A percentile compares a stretch with the other conserved stretches of the same genome.
These are phyloP conservation scores for Onychorhynchus coronatus DNA, from an alignment of 2,113 vertebrate genomes.

Conservation along the genomic window DNA sequence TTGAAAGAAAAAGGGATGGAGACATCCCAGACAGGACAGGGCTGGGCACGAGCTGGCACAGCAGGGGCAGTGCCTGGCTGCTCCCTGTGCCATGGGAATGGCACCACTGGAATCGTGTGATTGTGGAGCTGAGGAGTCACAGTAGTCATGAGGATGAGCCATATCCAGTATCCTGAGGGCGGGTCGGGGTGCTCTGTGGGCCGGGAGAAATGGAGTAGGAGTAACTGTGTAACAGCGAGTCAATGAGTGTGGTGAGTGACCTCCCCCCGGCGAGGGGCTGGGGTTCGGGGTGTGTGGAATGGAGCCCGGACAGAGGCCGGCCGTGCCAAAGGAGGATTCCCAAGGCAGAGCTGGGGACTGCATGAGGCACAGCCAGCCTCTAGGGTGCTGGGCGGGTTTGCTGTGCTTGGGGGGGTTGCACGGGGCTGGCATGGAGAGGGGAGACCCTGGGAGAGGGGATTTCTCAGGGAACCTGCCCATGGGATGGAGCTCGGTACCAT, in stretches of 20 bases:
- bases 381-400: not conserved
- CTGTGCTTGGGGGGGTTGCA: fast-evolving
- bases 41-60: not conserved
- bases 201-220: not conserved
- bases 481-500: not conserved
- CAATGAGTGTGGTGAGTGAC: not conserved
- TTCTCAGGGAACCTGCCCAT: not conserved
- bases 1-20: fast-evolving
- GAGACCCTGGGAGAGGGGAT: not conserved
- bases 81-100: not conserved
- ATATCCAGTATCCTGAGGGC: not conserved
- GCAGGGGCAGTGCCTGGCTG: fast-evolving
- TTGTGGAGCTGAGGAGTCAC: not conserved
- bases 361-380: fast-evolving
- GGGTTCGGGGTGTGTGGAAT: not conserved
- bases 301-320: not conserved
- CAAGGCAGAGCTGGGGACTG: not conserved
- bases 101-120: not conserved
- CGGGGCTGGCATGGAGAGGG: fast-evolving
- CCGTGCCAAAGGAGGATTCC: not conserved
- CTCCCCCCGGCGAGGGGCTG: not conserved
- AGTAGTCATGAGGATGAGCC: fast-evolving
- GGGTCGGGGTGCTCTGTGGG: not conserved
- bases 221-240: not conserved
- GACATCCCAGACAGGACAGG: fast-evolving